Evolutionary conservation across 2,888 invertebrate genomes (phyloP).

Genomic region (Harpalus rubripes): DNA sequence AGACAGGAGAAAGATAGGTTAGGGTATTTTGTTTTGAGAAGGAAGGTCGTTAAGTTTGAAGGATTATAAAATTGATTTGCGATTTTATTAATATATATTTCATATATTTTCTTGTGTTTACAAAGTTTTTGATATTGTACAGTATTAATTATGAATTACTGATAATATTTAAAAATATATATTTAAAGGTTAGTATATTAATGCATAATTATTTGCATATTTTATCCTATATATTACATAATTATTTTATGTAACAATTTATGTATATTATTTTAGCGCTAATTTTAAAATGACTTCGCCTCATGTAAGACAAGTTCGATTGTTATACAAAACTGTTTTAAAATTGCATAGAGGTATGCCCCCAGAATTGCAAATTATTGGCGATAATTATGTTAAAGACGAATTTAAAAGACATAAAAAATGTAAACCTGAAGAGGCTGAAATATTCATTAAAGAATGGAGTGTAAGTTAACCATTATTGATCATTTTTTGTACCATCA

Average conservation of each 20-base stretch:
- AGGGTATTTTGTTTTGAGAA: conserved; percentile 21
- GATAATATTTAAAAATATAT: neutral
- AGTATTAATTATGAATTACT: neutral
- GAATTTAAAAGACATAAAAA: conserved; percentile 92
- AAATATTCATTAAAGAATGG: conserved; percentile 93
- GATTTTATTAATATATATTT: neutral
- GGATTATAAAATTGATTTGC: neutral
- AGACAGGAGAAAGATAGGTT: conserved; percentile 13
- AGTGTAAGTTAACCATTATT: conserved; percentile 81
- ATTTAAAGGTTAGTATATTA: neutral
- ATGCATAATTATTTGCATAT: neutral
- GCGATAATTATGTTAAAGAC: conserved; percentile 81
- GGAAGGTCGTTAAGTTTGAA: neutral
- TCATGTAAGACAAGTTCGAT: conserved; percentile 78
- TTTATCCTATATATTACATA: neutral
- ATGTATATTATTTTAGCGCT: conserved; percentile 21
- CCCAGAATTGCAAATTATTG: conserved; percentile 79
- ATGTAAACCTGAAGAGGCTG: conserved; percentile 84
- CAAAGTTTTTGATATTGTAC: neutral
- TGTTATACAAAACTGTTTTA: conserved; percentile 82
- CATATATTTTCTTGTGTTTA: neutral
- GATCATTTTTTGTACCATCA: too few species aligned
- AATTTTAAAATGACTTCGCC: conserved; percentile 50
- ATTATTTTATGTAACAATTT: neutral
- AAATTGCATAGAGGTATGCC: conserved; percentile 82